A percentile compares a stretch with the other conserved stretches of the same genome.
Conservation (phyloP, 2,113 vertebrate species). For the Eudyptes chrysolophus region DNA sequence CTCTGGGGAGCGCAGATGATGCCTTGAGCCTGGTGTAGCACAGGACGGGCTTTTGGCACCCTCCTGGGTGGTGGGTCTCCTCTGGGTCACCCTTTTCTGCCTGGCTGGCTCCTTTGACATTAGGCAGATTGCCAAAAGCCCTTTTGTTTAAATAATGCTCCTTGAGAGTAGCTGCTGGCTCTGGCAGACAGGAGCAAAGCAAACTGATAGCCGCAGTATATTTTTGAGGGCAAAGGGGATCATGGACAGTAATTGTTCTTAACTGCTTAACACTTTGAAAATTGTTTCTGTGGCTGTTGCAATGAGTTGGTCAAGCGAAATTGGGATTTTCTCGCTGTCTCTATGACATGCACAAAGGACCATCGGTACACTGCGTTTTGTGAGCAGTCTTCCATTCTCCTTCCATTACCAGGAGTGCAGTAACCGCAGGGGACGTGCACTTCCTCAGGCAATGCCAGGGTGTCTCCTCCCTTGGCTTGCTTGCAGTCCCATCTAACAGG, state of each 20-base stretch:
- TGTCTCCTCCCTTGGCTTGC: background rate
- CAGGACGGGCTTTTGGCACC: fast-evolving
- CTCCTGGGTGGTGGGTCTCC: background rate
- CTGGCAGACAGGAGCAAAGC: background rate
- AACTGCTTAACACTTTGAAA: background rate
- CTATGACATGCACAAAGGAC: background rate
- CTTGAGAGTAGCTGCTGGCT: background rate
- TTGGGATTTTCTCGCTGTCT: background rate
- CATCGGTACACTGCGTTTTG: fast-evolving
- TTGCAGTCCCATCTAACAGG: background rate
- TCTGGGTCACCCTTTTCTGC: background rate
- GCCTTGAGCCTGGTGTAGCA: background rate
- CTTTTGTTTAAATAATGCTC: background rate
- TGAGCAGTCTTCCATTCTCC: background rate
- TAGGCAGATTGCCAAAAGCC: background rate
- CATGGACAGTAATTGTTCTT: background rate
- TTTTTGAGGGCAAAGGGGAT: background rate
- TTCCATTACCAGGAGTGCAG: background rate
- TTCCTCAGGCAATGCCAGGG: background rate
- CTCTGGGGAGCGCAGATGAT: fast-evolving
- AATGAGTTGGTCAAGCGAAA: background rate
- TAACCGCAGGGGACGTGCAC: fast-evolving
- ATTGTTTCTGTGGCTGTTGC: background rate
- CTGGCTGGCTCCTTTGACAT: background rate
- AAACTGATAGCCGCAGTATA: background rate